Conservation (phyloP, 2,888 invertebrate species). For the Machimus rusticus region DNA sequence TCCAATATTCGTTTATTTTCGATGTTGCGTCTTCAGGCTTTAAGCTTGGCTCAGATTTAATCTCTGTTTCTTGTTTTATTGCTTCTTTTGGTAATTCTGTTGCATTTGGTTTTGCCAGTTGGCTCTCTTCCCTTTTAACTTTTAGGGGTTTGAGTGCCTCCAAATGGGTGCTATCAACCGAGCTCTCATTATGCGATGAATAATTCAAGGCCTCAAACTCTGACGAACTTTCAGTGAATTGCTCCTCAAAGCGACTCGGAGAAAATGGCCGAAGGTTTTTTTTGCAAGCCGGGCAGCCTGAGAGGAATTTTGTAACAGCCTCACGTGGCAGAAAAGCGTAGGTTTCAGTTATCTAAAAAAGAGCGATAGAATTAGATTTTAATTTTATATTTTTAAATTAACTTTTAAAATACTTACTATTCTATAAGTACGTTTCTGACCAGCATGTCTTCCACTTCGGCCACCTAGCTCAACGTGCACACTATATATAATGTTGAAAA, state of each 20-base stretch:
- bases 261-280: conserved; percentile 60
- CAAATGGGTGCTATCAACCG: conserved; percentile 53
- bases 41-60: background rate
- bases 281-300: conserved; percentile 90
- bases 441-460: conserved; percentile 92
- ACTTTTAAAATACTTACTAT: conserved; percentile 70
- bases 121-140: background rate
- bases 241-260: conserved; percentile 55
- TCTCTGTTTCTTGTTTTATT: background rate
- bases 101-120: background rate
- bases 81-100: background rate
- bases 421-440: conserved; percentile 94
- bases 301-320: conserved; percentile 93
- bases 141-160: conserved; percentile 29
- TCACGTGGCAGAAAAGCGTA: conserved; percentile 95
- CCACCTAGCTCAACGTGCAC: conserved; percentile 95
- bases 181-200: conserved; percentile 59
- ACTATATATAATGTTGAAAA: conserved; percentile 95
- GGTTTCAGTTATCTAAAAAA: conserved; percentile 90
- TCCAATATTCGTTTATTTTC: background rate
- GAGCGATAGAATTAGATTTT: conserved; percentile 45
- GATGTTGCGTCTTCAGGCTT: background rate
- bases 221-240: conserved; percentile 60
- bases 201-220: conserved; percentile 59
- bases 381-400: background rate